Evolutionary conservation across 2,113 vertebrate genomes (phyloP).

Genomic region (Rhinolophus sinicus): DNA sequence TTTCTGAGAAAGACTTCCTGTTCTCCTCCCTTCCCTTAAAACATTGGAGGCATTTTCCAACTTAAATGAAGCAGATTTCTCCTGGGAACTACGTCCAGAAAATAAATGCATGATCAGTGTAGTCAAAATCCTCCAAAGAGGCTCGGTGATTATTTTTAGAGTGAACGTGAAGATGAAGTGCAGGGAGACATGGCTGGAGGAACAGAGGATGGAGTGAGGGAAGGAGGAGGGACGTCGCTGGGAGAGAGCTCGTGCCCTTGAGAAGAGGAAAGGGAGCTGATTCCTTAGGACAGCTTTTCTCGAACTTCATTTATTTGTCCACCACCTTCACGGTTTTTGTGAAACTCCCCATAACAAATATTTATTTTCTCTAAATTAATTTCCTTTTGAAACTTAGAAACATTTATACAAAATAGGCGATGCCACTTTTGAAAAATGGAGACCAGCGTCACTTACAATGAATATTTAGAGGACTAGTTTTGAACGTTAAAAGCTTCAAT

Average conservation of each 20-base stretch:
- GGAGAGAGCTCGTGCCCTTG: background rate
- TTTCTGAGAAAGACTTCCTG: background rate
- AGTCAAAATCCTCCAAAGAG: background rate
- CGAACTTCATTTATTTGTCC: background rate
- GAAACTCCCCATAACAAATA: background rate
- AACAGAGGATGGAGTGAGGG: background rate
- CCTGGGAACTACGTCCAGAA: background rate
- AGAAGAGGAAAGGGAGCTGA: background rate
- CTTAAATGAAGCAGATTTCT: slow-evolving; percentile 13
- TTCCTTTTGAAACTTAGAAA: slow-evolving; percentile 16
- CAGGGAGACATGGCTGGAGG: background rate
- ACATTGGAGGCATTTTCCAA: slow-evolving; percentile 29
- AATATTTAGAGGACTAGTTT: slow-evolving; percentile 56
- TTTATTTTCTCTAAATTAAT: background rate
- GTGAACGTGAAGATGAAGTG: background rate
- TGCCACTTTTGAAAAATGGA: slow-evolving; percentile 26
- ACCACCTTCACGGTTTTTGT: background rate
- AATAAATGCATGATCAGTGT: background rate
- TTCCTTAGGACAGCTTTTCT: rapidly evolving
- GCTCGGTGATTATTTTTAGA: background rate
- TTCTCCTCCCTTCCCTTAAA: slow-evolving; percentile 32
- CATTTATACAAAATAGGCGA: background rate
- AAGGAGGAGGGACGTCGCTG: no score
- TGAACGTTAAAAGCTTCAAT: slow-evolving; percentile 42
- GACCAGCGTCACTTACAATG: background rate